A percentile compares a stretch with the other conserved stretches of the same genome.
Evolutionary conservation across 1,140 invertebrate species (phyloP).

Genomic region (Amphibalanus amphitrite): DNA sequence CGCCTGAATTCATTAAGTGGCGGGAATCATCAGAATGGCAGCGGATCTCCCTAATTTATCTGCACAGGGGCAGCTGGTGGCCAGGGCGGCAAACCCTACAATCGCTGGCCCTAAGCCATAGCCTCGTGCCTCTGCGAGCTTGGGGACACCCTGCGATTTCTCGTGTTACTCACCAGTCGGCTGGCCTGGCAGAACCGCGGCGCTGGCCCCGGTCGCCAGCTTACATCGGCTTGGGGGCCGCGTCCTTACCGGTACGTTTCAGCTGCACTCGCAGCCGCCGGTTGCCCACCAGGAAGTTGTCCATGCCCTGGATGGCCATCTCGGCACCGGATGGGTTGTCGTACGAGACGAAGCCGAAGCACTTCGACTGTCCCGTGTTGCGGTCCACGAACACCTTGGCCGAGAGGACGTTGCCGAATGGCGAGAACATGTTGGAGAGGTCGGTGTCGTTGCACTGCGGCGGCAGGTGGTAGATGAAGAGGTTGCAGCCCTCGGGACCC

Average conservation of each 20-base stretch:
- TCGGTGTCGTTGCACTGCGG: slow-evolving; percentile 93
- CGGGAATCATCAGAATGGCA: no score
- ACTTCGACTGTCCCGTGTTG: slow-evolving; percentile 94
- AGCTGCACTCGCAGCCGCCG: slow-evolving; percentile 94
- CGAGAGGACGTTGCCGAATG: slow-evolving; percentile 91
- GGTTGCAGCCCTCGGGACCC: slow-evolving; percentile 90
- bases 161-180: no score
- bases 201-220: neutral
- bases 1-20: no score
- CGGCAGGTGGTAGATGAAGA: slow-evolving; percentile 97
- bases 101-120: no score
- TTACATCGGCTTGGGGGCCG: neutral
- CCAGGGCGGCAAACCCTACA: no score
- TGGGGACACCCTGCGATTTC: no score
- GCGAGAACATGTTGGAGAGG: slow-evolving; percentile 80
- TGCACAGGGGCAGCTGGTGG: no score
- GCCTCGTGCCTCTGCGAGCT: no score
- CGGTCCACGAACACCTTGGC: slow-evolving; percentile 99
- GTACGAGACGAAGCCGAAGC: slow-evolving; percentile 95
- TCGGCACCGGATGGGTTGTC: slow-evolving; percentile 84
- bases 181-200: no score
- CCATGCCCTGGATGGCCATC: slow-evolving; percentile 90
- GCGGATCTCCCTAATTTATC: no score
- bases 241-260: slow-evolving; percentile 68
- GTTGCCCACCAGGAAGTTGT: slow-evolving; percentile 92